phyloP scores from a whole-genome alignment of 2,113 vertebrate species.

The Nyctibius bracteatus region DNA sequence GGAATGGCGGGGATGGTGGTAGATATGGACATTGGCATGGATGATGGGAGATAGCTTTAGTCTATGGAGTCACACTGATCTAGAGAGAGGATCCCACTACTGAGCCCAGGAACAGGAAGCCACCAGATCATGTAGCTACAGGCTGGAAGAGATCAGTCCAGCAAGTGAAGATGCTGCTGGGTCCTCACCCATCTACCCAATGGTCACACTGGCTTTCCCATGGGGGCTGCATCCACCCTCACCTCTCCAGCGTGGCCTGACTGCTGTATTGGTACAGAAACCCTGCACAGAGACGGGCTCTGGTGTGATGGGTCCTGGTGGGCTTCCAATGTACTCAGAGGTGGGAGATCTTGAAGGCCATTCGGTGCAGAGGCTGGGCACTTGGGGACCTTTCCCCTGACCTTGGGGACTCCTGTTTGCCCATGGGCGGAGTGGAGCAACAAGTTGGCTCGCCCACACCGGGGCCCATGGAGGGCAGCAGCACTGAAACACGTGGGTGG shows the following conservation, averaged over 20 bases:
- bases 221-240: neutral
- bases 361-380: neutral
- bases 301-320: neutral
- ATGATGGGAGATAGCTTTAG: neutral
- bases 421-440: neutral
- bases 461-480: neutral
- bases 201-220: neutral
- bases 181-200: neutral
- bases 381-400: neutral
- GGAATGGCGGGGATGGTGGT: neutral
- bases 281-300: neutral
- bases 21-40: accelerated
- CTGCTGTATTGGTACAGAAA: neutral
- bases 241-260: neutral
- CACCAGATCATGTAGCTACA: neutral
- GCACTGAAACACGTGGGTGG: accelerated
- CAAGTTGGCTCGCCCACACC: neutral
- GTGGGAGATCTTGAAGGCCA: neutral
- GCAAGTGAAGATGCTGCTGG: neutral
- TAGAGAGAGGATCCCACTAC: neutral
- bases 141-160: neutral
- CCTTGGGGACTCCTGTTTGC: neutral
- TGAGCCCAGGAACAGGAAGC: accelerated
- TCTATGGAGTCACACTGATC: neutral
- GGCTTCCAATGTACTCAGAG: neutral